Evolutionary conservation across 2,888 invertebrate species (phyloP), one percentile per base, ranked within the genome.

Genomic region (Leucoma salicis): DNA sequence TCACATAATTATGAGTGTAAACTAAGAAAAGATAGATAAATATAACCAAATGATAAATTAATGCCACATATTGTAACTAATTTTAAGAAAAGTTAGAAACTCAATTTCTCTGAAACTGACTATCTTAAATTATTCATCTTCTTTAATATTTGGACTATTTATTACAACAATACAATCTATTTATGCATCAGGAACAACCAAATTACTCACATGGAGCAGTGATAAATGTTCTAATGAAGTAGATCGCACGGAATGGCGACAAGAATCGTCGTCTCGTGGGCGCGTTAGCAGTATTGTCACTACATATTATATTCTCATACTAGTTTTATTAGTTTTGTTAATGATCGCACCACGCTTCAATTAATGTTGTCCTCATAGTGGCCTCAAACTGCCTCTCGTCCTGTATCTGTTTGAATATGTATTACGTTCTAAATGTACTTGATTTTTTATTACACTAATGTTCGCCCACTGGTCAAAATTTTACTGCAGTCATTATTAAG

Each of bases 101-200:
- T 25, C 25, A 25, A 13, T 29, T 29, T 29, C 29, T 29, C 12
- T 4, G 29, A 29, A 29, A 29, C 6, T 4, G 13, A 29, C 8
- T 13, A 29, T 29, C 29, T 11, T 2, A 31, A 15, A 31, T 29
- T 31, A 31, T n/a, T 31, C 15, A 14, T 5, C 16, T 31, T 31
- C 10, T 10, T 31, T 15, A 31, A 15, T 14, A 31, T 15, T 59
- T 45, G 53, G 43, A 46, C 39, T 54, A 38, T 46, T 41, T 36
- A 27, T 53, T 61, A 58, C 51, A 52, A 74, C 74, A 77, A 74
- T 74, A 58, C 63, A 75, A 81, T 80, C 79, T 66, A 78, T 71
- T 68, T 76, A 63, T 74, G 77, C 70, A 80, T 78, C 78, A 77
- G 65, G 76, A 66, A 64, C 75, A 45, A 38, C 42, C 32, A 44